Base-by-base conservation (phyloP, 2,797 vertebrate species). In the Todus mexicanus region DNA sequence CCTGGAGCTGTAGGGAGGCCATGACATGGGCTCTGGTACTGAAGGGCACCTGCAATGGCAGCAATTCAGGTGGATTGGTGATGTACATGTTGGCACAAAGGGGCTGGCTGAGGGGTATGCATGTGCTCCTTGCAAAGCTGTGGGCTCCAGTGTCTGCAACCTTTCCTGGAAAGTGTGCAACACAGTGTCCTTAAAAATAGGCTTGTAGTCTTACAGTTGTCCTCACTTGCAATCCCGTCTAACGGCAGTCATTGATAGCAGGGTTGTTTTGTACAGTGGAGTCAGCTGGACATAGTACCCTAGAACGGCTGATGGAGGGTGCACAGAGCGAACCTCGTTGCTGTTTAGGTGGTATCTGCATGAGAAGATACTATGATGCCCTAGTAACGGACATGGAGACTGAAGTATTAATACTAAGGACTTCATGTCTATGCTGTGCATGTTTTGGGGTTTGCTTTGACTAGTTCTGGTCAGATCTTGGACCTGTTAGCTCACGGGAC, bases 51-150 rank as follows among this genome's bases (percentile, higher is more conserved):
- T 54, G 72, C 0, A 6, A 7, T 1, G 74, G 54, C 50, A 40
- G 37, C 40, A 33, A 20, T 77, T 50, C n/a, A 48, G 47, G 31
- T 45, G 31, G 45, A 9, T 11, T 14, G 10, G 31, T 29, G 53
- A 54, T 17, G 13, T 15, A 5, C 0, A 1, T 61, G 69, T 19
- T 6, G 3, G 40, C 27, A 37, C 14, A 38, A 19, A 54, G 51
- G 25, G 40, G 2, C 9, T 50, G n/a, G 17, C 65, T 71, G n/a
- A 1, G 3, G 37, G 15, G 9, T 37, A 23, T 0, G 0, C 0
- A 0, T 35, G n/a, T 47, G 15, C 11, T 43, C 29, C 50, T 73
- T 50, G 43, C 11, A n/a, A 31, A 70, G 23, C 63, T 54, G 14
- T 47, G 43, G 33, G 29, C 42, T 79, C 33, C 9, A 7, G 19